A percentile compares a stretch with the other conserved stretches of the same genome.
Conservation (phyloP, 2,797 vertebrate species). For the Myotis myotis region DNA sequence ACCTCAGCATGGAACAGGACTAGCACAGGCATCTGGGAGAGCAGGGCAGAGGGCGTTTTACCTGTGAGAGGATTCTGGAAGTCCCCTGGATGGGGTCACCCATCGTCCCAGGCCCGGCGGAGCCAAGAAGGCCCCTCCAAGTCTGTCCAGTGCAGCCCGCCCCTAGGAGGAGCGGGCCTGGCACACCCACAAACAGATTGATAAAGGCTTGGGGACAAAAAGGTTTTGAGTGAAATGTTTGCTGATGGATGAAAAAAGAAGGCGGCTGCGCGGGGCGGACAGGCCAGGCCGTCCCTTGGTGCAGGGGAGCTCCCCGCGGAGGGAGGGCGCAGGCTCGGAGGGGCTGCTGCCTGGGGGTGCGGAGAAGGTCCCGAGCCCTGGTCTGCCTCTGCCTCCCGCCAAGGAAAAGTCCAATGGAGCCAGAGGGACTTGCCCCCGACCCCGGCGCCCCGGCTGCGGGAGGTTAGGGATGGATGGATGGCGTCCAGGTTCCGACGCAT, state of each 20-base stretch:
- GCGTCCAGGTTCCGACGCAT: background rate
- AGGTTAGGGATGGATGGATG: background rate
- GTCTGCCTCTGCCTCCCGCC: background rate
- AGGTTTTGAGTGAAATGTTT: background rate
- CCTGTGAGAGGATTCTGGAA: background rate
- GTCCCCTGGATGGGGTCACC: background rate
- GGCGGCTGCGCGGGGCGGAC: background rate
- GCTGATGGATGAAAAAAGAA: background rate
- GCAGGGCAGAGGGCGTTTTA: background rate
- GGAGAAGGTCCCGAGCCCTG: background rate
- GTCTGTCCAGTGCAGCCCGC: background rate
- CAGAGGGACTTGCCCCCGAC: background rate
- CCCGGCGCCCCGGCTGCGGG: background rate
- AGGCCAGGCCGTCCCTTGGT: background rate
- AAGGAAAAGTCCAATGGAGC: background rate
- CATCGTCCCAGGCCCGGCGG: background rate
- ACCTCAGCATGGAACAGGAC: background rate
- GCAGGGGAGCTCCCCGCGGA: background rate
- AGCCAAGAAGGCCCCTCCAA: background rate
- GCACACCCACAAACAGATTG: background rate
- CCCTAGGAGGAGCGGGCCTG: background rate
- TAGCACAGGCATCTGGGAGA: background rate
- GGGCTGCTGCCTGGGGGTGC: background rate
- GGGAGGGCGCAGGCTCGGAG: background rate
- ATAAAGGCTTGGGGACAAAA: background rate